phyloP scores from a whole-genome alignment of 2,797 vertebrate species.

The Novumbra hubbsi region DNA sequence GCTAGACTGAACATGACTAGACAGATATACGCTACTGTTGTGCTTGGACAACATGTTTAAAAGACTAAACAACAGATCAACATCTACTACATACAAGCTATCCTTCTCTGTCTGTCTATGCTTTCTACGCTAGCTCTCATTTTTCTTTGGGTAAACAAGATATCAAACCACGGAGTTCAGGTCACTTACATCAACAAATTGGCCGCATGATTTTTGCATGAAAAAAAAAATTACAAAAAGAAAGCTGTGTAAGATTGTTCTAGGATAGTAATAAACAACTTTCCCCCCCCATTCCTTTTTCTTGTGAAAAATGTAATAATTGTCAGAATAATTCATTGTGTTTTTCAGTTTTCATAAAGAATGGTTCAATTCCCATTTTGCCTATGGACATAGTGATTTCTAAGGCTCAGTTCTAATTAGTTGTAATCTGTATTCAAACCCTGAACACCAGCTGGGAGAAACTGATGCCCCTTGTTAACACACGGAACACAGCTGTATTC shows the following conservation, averaged over 20 bases:
- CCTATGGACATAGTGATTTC: slow-evolving; percentile 43
- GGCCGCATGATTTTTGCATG: slow-evolving; percentile 99
- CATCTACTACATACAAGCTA: slow-evolving; percentile 59
- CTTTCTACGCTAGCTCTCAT: slow-evolving; percentile 49
- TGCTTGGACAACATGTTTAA: slow-evolving; percentile 50
- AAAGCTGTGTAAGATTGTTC: slow-evolving; percentile 96
- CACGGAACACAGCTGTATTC: slow-evolving; percentile 35
- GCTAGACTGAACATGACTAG: slow-evolving; percentile 47
- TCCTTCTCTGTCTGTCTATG: slow-evolving; percentile 40
- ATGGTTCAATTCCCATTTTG: slow-evolving; percentile 41
- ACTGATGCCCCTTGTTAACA: slow-evolving; percentile 40
- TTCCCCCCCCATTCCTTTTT: slow-evolving; percentile 47
- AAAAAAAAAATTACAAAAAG: slow-evolving; percentile 99
- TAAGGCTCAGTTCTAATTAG: slow-evolving; percentile 55
- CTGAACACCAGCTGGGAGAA: slow-evolving; percentile 43
- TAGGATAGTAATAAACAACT: slow-evolving; percentile 79
- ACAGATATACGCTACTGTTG: slow-evolving; percentile 24
- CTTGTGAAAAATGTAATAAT: slow-evolving; percentile 44
- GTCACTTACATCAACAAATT: slow-evolving; percentile 99
- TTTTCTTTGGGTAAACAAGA: slow-evolving; percentile 82
- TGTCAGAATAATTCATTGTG: slow-evolving; percentile 47
- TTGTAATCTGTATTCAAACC: slow-evolving; percentile 54
- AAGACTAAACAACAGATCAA: slow-evolving; percentile 49
- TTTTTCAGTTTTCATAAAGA: slow-evolving; percentile 38
- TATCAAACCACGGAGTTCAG: slow-evolving; percentile 97